Evolutionary conservation across 2,888 invertebrate species (phyloP).

Genomic region (Noctuana brunneofusca): DNA sequence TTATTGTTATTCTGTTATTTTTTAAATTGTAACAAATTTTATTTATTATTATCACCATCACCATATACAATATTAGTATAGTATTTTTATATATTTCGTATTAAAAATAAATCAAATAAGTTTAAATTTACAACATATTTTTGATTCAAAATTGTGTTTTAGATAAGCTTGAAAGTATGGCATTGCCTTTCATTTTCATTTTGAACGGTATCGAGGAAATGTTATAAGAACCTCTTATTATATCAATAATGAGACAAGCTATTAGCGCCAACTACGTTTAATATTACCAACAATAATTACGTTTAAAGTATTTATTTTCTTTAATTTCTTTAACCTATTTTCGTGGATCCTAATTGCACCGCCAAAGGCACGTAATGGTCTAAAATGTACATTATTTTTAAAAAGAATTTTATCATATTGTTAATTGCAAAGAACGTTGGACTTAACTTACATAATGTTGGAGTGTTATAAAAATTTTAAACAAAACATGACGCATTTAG

Average conservation of each 20-base stretch:
- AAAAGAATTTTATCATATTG: conserved; percentile 24
- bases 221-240: conserved; percentile 13
- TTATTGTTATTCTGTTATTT: no score
- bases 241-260: conserved; percentile 24
- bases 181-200: conserved; percentile 2
- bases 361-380: conserved; percentile 15
- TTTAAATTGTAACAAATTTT: no score
- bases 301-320: conserved; percentile 8
- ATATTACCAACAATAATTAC: conserved; percentile 19
- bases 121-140: no score
- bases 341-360: conserved; percentile 12
- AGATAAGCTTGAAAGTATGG: background rate
- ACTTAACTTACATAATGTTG: conserved; percentile 26
- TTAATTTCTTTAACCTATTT: conserved; percentile 27
- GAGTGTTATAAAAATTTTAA: conserved; percentile 29
- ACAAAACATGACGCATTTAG: conserved; percentile 37
- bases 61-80: no score
- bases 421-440: conserved; percentile 34
- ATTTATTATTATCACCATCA: no score
- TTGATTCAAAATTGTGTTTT: background rate
- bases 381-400: conserved; percentile 16
- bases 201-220: background rate
- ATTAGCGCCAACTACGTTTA: conserved; percentile 10
- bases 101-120: no score
- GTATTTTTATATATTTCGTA: no score